Base-by-base conservation (phyloP, 2,797 vertebrate species). In the Cuculus canorus region DNA sequence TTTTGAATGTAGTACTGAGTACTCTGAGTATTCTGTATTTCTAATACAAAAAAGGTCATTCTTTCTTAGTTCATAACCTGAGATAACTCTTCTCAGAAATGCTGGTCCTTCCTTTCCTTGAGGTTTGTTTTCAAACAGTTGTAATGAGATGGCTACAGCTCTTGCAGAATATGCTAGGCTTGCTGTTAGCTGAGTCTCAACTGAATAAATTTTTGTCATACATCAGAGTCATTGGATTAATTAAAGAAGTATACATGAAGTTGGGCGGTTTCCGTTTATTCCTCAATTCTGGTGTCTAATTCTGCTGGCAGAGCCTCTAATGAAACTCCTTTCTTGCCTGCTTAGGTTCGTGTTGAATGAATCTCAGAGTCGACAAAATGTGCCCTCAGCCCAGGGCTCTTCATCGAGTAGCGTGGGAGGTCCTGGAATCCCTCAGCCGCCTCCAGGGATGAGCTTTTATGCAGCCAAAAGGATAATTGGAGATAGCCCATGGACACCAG, bases 361-460 rank as follows among this genome's bases (percentile, higher is more conserved):
- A 97, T 98, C 99, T 91, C 98, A 99, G 71, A 98, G 98, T 96
- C 99, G 99, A 71, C 99, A 99, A 33, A 98, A 98, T 13, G 91
- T 98, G 32, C 98, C 99, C 39, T 98, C 98, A 1, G 98, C 98
- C 75, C 99, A 99, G 96, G 98, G 98, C 64, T 96, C 98, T 82
- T 98, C 97, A 70, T 97, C 98, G 1, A 96, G 96, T 93, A 98
- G 97, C 5, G 39, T 97, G 10, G 98, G 97, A 94, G 92, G 97
- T 94, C 94, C 98, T 83, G 98, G 98, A 88, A 98, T 99, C 76
- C 99, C 99, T 86, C 99, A 99, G 82, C 99, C 99, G 35, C 99
- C 99, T 88, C 99, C 99, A 22, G 99, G 99, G 66, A 99, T 99
- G 99, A 99, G 99, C 86, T 99, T 99, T 89, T 99, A 99, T 82